Percentiles rank a stretch among this genome's conserved stretches.
phyloP scores from a whole-genome alignment of 1,140 invertebrate species.

The Leguminivora glycinivorella region DNA sequence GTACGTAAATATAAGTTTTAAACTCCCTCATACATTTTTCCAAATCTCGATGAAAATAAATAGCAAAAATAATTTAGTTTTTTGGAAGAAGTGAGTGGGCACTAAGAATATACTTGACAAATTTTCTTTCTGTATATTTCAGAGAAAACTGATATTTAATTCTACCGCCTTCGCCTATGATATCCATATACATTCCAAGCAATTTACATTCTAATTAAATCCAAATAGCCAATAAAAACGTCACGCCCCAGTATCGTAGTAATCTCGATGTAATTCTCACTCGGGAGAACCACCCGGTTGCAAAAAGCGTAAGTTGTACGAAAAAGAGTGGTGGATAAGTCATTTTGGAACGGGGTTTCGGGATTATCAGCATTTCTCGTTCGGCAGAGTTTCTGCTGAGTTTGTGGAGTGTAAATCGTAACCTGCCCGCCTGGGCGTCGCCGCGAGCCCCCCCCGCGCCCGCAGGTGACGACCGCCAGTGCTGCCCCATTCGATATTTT shows the following conservation, averaged over 20 bases:
- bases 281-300: background rate
- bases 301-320: background rate
- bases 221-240: slow-evolving; percentile 45
- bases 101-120: no score
- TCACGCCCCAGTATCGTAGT: slow-evolving; percentile 48
- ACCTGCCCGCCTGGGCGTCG: slow-evolving; percentile 74
- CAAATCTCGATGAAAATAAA: no score
- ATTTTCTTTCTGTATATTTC: no score
- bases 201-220: slow-evolving; percentile 50
- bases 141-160: background rate
- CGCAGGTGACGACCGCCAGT: slow-evolving; percentile 68
- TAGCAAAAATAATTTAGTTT: no score
- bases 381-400: slow-evolving; percentile 72
- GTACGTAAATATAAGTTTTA: no score
- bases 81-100: no score
- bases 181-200: slow-evolving; percentile 3
- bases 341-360: background rate
- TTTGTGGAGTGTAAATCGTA: slow-evolving; percentile 77
- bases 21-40: no score
- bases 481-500: slow-evolving; percentile 36
- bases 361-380: slow-evolving; percentile 75
- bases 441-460: slow-evolving; percentile 54
- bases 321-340: background rate
- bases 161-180: background rate
- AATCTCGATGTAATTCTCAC: slow-evolving; percentile 74